These are phyloP conservation scores for Pterostichus madidus DNA, from an alignment of 2,888 invertebrate species.

Conservation along the genomic window DNA sequence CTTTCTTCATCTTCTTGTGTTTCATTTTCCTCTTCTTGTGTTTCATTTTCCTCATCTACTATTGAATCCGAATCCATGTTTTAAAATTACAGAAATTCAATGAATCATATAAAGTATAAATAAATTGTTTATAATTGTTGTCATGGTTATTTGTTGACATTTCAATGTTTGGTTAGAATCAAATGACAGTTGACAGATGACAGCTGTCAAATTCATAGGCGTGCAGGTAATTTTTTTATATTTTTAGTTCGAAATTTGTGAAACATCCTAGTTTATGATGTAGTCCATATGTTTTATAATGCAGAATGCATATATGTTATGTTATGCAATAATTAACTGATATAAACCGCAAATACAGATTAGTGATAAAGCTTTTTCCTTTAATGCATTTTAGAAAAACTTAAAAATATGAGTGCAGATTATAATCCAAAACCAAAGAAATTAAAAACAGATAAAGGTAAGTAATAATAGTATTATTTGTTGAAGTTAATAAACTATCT, in stretches of 20 bases:
- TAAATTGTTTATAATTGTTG: conserved; percentile 35
- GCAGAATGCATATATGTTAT: conserved; percentile 10
- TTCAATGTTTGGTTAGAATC: conserved; percentile 15
- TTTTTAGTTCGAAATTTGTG: conserved; percentile 3
- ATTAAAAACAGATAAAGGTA: conserved; percentile 49
- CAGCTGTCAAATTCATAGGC: conserved; percentile 55
- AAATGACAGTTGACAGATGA: conserved; percentile 38
- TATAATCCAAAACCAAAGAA: conserved; percentile 37
- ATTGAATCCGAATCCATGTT: conserved; percentile 22
- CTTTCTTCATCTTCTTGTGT: conserved; percentile 17
- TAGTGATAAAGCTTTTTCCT: conserved; percentile 22
- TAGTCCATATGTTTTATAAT: neutral
- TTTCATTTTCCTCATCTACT: neutral
- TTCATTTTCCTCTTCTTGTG: neutral
- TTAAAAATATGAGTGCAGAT: conserved; percentile 36
- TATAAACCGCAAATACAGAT: conserved; percentile 34
- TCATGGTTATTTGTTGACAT: conserved; percentile 28
- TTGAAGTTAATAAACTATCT: neutral
- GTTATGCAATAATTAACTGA: conserved; percentile 16
- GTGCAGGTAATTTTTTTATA: neutral
- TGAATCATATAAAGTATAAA: conserved; percentile 29
- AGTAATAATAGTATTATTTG: neutral
- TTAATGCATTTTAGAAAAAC: conserved; percentile 4
- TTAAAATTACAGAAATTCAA: conserved; percentile 21
- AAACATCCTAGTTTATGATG: neutral